These are phyloP conservation scores for Loxodonta africana DNA, from an alignment of 2,113 vertebrate species.

Conservation along the genomic window DNA sequence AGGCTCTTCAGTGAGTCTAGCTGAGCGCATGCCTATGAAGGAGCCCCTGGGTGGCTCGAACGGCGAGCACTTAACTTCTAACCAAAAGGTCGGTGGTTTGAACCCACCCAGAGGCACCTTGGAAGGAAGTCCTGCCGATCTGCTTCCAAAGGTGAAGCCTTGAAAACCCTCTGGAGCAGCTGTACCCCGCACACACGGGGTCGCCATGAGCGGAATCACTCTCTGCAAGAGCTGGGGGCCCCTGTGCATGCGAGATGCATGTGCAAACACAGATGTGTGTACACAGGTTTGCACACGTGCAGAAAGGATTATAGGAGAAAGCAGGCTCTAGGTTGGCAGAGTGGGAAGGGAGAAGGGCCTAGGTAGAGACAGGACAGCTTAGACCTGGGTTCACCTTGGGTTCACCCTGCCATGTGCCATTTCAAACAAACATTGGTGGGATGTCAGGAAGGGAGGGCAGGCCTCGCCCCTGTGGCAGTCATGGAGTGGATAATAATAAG, in stretches of 20 bases:
- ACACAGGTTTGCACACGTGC: neutral
- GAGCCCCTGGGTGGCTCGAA: too few species aligned
- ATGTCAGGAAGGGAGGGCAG: neutral
- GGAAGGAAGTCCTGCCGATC: neutral
- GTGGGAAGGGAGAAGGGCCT: neutral
- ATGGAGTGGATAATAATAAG: neutral
- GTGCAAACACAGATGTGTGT: neutral
- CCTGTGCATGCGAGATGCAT: neutral
- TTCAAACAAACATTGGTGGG: neutral
- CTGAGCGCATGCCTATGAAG: neutral
- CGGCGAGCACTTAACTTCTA: too few species aligned
- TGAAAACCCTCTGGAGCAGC: neutral
- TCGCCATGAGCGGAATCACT: neutral
- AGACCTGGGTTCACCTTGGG: neutral
- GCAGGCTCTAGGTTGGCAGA: neutral
- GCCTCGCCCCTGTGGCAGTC: accelerated
- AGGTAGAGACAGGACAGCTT: neutral
- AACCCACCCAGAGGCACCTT: neutral
- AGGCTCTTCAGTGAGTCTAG: neutral
- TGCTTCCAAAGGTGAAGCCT: neutral
- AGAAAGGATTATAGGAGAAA: neutral
- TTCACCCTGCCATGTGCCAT: neutral
- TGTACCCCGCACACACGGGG: neutral
- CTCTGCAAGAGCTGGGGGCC: neutral
- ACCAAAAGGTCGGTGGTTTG: neutral